These are phyloP conservation scores for Molorchus minor DNA, from an alignment of 2,888 invertebrate species.

Conservation along the genomic window DNA sequence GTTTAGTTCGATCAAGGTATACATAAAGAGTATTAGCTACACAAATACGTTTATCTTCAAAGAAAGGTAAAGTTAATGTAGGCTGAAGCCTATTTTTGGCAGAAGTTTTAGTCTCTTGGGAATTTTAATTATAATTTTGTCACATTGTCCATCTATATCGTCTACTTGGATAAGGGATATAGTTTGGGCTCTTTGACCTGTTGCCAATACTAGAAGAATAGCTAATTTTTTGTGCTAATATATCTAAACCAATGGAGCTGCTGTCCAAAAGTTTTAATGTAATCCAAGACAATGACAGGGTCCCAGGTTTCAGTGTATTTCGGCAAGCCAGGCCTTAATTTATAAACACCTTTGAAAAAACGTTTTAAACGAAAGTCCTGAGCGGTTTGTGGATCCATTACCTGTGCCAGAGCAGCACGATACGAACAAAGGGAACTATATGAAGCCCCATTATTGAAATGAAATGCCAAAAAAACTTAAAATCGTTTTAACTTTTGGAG, in stretches of 20 bases:
- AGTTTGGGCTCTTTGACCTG: neutral
- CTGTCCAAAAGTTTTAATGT: neutral
- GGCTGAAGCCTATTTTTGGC: neutral
- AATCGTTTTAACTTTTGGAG: neutral
- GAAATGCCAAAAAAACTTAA: neutral
- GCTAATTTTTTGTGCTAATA: neutral
- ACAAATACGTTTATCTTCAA: neutral
- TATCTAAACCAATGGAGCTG: neutral
- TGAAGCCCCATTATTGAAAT: neutral
- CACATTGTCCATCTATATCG: neutral
- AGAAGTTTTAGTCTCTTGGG: neutral
- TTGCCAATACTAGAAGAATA: neutral
- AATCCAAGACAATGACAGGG: neutral
- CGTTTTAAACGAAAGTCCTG: neutral
- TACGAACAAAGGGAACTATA: neutral
- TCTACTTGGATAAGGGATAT: neutral
- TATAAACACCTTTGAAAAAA: conserved; percentile 6
- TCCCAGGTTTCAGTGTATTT: conserved; percentile 4
- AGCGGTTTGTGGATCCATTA: neutral
- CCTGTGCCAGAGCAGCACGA: neutral
- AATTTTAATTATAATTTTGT: conserved; percentile 1
- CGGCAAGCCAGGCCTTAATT: neutral
- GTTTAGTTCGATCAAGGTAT: neutral
- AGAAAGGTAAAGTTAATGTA: neutral
- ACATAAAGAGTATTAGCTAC: neutral